A percentile compares a stretch with the other conserved stretches of the same genome.
Evolutionary conservation across 2,113 vertebrate genomes (phyloP).

Genomic region (Amia ocellicauda): DNA sequence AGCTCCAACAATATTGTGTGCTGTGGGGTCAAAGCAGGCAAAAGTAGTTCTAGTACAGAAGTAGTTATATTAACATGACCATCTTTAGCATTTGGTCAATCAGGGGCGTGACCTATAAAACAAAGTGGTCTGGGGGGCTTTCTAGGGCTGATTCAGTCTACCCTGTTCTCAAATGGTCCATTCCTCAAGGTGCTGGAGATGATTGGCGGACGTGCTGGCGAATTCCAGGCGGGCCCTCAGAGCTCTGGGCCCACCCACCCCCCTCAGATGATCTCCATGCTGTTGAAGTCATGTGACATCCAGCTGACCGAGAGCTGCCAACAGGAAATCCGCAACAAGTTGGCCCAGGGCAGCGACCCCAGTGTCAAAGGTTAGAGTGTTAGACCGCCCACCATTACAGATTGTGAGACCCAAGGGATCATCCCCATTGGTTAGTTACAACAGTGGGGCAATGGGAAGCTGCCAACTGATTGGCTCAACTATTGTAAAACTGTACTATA

Average conservation of each 20-base stretch:
- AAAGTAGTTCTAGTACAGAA: too few relatives aligned
- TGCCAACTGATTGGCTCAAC: not conserved
- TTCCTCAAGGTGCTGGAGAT: constrained; percentile 60
- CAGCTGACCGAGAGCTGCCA: constrained; percentile 63
- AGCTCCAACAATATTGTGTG: too few relatives aligned
- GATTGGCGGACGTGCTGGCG: constrained; percentile 55
- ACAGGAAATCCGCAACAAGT: constrained; percentile 59
- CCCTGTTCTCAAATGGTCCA: too few relatives aligned
- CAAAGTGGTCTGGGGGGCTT: too few relatives aligned
- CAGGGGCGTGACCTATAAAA: too few relatives aligned
- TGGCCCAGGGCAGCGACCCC: constrained; percentile 30
- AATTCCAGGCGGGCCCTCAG: constrained; percentile 32
- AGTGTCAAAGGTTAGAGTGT: constrained; percentile 36
- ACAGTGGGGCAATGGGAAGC: not conserved
- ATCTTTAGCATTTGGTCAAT: too few relatives aligned
- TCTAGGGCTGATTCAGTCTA: too few relatives aligned
- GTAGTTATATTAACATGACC: too few relatives aligned
- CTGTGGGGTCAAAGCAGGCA: too few relatives aligned
- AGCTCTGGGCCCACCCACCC: constrained; percentile 41
- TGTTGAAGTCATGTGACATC: constrained; percentile 60
- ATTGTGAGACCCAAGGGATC: not conserved
- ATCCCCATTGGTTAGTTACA: not conserved
- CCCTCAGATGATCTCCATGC: constrained; percentile 68
- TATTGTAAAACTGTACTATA: too few relatives aligned
- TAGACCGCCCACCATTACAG: not conserved